Evolutionary conservation across 1,140 invertebrate genomes (phyloP), one percentile per base, ranked within the genome.

Genomic region (Sitobion miscanthi): DNA sequence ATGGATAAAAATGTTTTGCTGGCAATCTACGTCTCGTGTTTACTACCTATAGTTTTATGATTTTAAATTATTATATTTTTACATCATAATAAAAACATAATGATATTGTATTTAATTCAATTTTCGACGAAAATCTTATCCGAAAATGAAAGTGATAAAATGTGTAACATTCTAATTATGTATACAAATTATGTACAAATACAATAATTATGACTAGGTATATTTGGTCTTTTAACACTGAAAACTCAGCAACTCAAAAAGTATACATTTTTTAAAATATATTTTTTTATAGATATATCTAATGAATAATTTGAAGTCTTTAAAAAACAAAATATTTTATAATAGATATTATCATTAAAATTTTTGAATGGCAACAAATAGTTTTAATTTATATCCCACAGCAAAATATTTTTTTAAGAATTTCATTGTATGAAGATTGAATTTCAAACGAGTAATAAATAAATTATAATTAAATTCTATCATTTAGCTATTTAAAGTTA

Each of bases 1-100:
- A 89, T 89, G 49, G 52, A 57, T 89, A 35, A 25, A 57, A 89
- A 42, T 38, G 35, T 42, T 57, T 89, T 89, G n/a, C 57, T 54
- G 49, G 11, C 25, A 89, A 89, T 57, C 35, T 57, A 25, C 23
- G 52, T 89, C 9, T 38, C 5, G 25, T 25, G 57, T 89, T 57
- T 89, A 54, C 21, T 88, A 88, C 20, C 6, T 49, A 35, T 87
- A 49, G 17, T 54, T n/a, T 49, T 89, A 89, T n/a, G 1, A 20
- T 23, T 38, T 54, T 54, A 20, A 35, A 88, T 88, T 88, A 49
- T 86, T 87, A 47, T 87, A 87, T 47, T 38, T 47, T n/a, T 47
- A 49, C 30, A 6, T 88, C 47, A 20, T 49, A 49, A n/a, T 88
- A 49, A 88, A 49, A 88, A 35, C 21, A 49, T 45, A 25, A 14